Base-by-base conservation (phyloP, 2,113 vertebrate genomes). In the Illadopsis cleaveri region DNA sequence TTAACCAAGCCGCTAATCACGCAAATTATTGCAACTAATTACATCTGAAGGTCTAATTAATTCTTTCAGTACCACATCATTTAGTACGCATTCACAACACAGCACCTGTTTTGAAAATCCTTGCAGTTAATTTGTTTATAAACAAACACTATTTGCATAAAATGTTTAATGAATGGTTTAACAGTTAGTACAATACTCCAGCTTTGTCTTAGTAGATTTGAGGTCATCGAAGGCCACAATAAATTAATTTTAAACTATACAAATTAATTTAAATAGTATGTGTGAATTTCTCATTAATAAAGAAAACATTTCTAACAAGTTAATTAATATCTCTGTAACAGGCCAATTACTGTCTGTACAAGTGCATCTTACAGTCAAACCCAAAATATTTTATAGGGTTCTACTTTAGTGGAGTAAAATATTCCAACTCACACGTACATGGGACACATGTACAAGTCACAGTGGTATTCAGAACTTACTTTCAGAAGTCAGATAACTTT, bases 21-120 rank as follows among this genome's bases (percentile, higher is more conserved):
- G 98, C 99, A 99, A 99, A 99, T 99, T 99, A 99, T 99, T 99
- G 98, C 99, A 98, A 99, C 99, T 99, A 99, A 99, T 99, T 99
- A 99, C 99, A 98, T 98, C 98, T 97, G 98, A 98, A 99, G 98
- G 99, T 99, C 98, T 99, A 99, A 99, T 99, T 99, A 99, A 99
- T 99, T 99, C 99, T 99, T 99, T 98, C 99, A 99, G 99, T 99
- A 99, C 99, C 99, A 99, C 99, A 99, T 99, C 99, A 98, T 99
- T 99, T 99, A 99, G 99, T 98, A 97, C 96, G 98, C 99, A 98
- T 99, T 99, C 99, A 98, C 98, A 99, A 99, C 98, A 98, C 98
- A 98, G 99, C 99, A 99, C 99, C 99, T 99, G 99, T 99, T 99
- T 98, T 98, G 98, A 99, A 99, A 99, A 99, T 98, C 98, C 98